phyloP scores from a whole-genome alignment of 2,113 vertebrate species.

The Bambusicola thoracicus region DNA sequence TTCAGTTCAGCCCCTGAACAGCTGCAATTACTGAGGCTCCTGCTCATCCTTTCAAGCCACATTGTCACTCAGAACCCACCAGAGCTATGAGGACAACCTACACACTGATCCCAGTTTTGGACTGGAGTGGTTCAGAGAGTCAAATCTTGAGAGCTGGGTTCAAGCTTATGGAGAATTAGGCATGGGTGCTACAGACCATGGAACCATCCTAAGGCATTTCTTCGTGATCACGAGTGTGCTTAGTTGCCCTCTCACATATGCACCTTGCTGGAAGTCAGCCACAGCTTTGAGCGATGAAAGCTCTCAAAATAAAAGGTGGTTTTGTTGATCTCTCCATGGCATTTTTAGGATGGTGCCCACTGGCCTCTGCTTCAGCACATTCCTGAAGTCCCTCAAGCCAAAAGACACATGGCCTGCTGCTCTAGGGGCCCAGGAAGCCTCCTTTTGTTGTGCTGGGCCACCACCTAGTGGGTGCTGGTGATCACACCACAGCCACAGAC shows the following conservation, averaged over 20 bases:
- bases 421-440: neutral
- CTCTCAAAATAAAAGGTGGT: neutral
- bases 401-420: neutral
- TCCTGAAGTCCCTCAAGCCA: neutral
- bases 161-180: neutral
- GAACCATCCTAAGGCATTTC: neutral
- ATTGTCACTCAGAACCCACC: fast-evolving
- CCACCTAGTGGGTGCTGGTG: constrained; percentile 6
- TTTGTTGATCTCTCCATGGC: neutral
- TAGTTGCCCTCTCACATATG: neutral
- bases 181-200: neutral
- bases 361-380: neutral
- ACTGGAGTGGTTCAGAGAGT: neutral
- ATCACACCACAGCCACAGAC: neutral
- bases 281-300: neutral
- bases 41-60: neutral
- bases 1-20: neutral
- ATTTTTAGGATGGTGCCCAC: neutral
- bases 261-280: neutral
- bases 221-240: neutral
- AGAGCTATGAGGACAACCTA: neutral
- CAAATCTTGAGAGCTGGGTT: neutral
- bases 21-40: neutral
- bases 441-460: neutral
- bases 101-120: fast-evolving